Conservation (phyloP, 2,113 vertebrate genomes). For the Calyptomena viridis region DNA sequence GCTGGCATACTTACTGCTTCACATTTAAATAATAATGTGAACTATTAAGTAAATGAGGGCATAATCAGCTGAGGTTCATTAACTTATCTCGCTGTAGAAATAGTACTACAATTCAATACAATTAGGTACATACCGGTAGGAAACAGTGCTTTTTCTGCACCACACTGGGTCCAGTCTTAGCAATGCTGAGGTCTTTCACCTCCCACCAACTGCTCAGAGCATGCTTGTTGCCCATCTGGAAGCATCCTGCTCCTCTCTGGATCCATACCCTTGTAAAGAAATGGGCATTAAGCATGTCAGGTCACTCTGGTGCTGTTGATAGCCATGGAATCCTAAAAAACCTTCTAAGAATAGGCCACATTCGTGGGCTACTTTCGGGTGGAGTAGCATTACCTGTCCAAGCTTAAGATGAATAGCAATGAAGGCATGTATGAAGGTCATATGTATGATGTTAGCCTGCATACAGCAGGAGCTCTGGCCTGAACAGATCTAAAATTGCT, state of each 20-base stretch:
- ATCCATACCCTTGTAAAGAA: background rate
- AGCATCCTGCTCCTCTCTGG: background rate
- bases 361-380: rapidly evolving
- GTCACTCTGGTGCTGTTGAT: background rate
- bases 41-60: conserved; percentile 69
- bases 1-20: conserved; percentile 58
- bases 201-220: background rate
- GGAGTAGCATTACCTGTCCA: background rate
- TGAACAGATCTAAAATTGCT: background rate
- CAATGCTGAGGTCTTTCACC: conserved; percentile 1
- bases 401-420: background rate
- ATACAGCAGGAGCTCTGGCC: background rate
- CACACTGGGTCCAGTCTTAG: background rate
- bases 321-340: background rate
- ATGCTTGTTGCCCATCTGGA: background rate
- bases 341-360: rapidly evolving
- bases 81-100: conserved; percentile 64
- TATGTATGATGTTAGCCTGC: background rate
- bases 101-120: conserved; percentile 53
- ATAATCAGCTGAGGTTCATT: conserved; percentile 71
- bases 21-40: conserved; percentile 71
- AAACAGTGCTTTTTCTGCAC: background rate
- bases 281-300: background rate
- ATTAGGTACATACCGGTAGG: conserved; percentile 38
- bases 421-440: background rate